These are phyloP conservation scores for Erebia palarica DNA, from an alignment of 2,888 invertebrate species.

Conservation along the genomic window DNA sequence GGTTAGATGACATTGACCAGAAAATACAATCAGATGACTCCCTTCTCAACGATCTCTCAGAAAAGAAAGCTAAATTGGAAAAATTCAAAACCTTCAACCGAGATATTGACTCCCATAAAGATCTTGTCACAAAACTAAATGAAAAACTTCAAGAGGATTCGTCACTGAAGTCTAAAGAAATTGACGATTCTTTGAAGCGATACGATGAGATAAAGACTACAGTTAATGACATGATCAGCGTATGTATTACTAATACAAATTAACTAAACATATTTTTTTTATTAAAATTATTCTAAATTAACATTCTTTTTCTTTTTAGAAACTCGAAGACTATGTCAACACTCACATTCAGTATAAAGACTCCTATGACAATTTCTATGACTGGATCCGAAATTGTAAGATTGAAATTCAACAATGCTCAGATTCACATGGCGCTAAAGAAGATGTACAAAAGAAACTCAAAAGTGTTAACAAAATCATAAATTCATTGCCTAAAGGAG, in stretches of 20 bases:
- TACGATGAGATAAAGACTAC: slow-evolving; percentile 87
- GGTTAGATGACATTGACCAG: slow-evolving; percentile 94
- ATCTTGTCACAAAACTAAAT: slow-evolving; percentile 89
- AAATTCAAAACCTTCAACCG: slow-evolving; percentile 92
- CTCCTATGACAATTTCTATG: slow-evolving; percentile 90
- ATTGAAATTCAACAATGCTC: slow-evolving; percentile 92
- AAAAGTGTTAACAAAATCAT: slow-evolving; percentile 88
- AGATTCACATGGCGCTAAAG: slow-evolving; percentile 94
- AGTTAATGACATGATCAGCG: slow-evolving; percentile 85
- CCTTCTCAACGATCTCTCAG: slow-evolving; percentile 92
- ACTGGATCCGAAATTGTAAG: slow-evolving; percentile 91
- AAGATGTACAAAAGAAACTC: slow-evolving; percentile 88
- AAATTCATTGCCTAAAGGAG: slow-evolving; percentile 86
- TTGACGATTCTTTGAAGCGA: slow-evolving; percentile 86
- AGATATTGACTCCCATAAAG: slow-evolving; percentile 91
- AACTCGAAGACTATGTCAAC: slow-evolving; percentile 91
- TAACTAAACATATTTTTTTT: neutral
- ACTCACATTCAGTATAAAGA: slow-evolving; percentile 94
- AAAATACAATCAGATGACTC: slow-evolving; percentile 89
- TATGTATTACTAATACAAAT: slow-evolving; percentile 57
- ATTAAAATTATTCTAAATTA: neutral
- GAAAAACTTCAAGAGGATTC: slow-evolving; percentile 87
- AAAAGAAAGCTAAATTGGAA: slow-evolving; percentile 94
- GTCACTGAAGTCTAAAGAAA: slow-evolving; percentile 85
- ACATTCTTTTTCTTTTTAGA: slow-evolving; percentile 62